These are phyloP conservation scores for Serripes groenlandicus DNA, from an alignment of 2,888 invertebrate genomes.

Conservation along the genomic window DNA sequence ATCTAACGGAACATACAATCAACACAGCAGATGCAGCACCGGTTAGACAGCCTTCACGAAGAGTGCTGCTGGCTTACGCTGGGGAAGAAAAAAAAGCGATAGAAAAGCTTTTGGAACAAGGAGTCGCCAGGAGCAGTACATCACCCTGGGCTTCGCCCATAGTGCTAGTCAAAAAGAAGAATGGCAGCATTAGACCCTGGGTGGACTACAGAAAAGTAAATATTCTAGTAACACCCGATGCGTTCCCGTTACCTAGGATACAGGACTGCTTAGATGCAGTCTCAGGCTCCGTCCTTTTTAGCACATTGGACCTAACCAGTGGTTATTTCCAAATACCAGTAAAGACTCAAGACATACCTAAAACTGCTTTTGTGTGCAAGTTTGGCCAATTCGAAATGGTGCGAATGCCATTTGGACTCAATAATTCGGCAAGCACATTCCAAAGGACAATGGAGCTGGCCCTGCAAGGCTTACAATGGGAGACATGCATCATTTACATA, in stretches of 20 bases:
- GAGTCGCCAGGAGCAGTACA: constrained; percentile 20
- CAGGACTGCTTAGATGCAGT: constrained; percentile 42
- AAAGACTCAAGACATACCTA: constrained; percentile 22
- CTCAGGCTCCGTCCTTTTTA: constrained; percentile 20
- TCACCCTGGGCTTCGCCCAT: constrained; percentile 38
- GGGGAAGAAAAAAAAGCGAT: constrained; percentile 41
- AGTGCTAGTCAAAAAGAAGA: constrained; percentile 39
- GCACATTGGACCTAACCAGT: constrained; percentile 35
- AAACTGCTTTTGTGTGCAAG: constrained; percentile 35
- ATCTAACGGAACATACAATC: constrained; percentile 46
- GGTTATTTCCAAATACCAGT: constrained; percentile 53
- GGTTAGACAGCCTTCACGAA: constrained; percentile 33
- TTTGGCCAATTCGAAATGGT: constrained; percentile 46
- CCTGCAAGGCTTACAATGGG: constrained; percentile 51
- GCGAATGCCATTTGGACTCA: constrained; percentile 43
- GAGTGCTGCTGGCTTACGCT: constrained; percentile 20
- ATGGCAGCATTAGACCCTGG: constrained; percentile 41
- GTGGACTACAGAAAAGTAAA: constrained; percentile 34
- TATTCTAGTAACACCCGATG: constrained; percentile 5
- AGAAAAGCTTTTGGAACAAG: constrained; percentile 24
- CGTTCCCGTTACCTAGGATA: constrained; percentile 25
- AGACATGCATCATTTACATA: constrained; percentile 38
- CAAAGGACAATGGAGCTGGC: constrained; percentile 41
- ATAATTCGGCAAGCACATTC: constrained; percentile 29
- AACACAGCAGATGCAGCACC: constrained; percentile 25